These are phyloP conservation scores for Anolis carolinensis DNA, from an alignment of 2,113 vertebrate species.

Conservation along the genomic window DNA sequence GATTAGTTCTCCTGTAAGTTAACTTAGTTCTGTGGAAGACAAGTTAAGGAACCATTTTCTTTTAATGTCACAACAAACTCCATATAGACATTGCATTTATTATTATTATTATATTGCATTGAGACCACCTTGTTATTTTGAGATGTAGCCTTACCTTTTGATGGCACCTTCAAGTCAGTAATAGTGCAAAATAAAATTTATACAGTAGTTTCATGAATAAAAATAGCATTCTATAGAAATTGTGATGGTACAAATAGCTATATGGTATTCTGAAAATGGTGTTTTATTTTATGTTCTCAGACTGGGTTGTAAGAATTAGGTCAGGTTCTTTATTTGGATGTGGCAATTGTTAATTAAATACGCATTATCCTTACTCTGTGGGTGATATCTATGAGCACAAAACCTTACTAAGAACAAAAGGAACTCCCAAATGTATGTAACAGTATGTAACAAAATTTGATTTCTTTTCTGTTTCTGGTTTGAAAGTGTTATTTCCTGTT, in stretches of 20 bases:
- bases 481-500: no score
- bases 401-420: neutral
- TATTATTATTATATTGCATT: neutral
- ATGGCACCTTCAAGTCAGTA: neutral
- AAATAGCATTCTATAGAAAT: neutral
- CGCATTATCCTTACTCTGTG: neutral
- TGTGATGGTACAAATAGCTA: neutral
- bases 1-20: no score
- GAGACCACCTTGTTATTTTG: neutral
- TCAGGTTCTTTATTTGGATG: neutral
- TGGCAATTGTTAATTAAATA: neutral
- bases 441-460: no score
- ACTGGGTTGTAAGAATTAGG: neutral
- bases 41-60: no score
- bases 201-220: neutral
- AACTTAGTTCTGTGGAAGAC: no score
- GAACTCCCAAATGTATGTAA: no score
- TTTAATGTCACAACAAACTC: neutral
- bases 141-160: neutral
- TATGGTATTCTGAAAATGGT: neutral
- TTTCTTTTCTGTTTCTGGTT: no score
- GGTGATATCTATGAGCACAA: neutral
- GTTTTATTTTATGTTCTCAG: neutral
- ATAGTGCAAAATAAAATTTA: neutral
- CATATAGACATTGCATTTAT: neutral